These are phyloP conservation scores for Byasa hedistus DNA, from an alignment of 2,888 invertebrate genomes.

Conservation along the genomic window DNA sequence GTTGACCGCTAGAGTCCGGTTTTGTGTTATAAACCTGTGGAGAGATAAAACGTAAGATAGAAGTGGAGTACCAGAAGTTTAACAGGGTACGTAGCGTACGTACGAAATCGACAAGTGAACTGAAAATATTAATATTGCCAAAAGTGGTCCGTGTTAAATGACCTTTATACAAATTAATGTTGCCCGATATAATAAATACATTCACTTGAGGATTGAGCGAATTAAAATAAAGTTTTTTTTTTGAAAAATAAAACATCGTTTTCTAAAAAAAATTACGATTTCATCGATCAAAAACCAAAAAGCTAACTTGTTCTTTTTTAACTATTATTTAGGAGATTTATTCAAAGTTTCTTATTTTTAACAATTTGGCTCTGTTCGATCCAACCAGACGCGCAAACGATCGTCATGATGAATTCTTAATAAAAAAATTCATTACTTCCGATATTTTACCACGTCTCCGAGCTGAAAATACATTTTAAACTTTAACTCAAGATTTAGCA, in stretches of 20 bases:
- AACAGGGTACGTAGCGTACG: slow-evolving; percentile 55
- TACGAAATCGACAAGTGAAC: slow-evolving; percentile 57
- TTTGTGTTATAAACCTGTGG: slow-evolving; percentile 81
- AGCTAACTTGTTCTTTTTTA: background rate
- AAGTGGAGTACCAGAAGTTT: slow-evolving; percentile 62
- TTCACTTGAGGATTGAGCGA: slow-evolving; percentile 66
- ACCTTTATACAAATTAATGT: background rate
- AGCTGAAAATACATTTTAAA: slow-evolving; percentile 15
- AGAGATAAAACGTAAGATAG: slow-evolving; percentile 77
- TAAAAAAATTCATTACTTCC: background rate
- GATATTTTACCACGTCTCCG: slow-evolving; percentile 4
- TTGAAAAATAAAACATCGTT: slow-evolving; percentile 45
- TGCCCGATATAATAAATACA: slow-evolving; percentile 14
- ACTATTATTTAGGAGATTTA: too few relatives aligned
- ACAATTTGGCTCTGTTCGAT: too few relatives aligned
- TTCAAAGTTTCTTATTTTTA: too few relatives aligned
- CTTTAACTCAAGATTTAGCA: background rate
- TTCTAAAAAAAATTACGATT: slow-evolving; percentile 11
- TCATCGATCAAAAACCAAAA: slow-evolving; percentile 29
- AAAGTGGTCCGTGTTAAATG: background rate
- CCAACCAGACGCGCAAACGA: too few relatives aligned
- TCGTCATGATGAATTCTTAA: too few relatives aligned
- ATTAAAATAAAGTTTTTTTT: slow-evolving; percentile 45
- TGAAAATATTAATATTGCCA: background rate
- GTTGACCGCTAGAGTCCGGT: slow-evolving; percentile 80